These are phyloP conservation scores for Spialia ferax DNA, from an alignment of 2,888 invertebrate genomes.

Conservation along the genomic window DNA sequence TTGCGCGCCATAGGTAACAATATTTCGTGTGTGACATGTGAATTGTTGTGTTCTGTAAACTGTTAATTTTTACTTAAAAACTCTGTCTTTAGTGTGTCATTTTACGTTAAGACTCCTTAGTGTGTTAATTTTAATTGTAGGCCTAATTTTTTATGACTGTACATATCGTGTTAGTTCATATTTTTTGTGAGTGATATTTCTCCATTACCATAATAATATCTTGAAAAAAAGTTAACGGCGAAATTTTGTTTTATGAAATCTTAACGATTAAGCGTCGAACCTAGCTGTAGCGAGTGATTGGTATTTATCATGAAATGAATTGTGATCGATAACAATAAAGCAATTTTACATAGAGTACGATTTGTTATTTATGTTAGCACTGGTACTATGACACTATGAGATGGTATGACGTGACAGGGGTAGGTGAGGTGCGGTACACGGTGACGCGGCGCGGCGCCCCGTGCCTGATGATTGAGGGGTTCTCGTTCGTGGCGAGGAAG, in stretches of 20 bases:
- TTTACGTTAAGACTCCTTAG: neutral
- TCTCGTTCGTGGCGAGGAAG: slow-evolving; percentile 75
- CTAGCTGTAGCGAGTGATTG: neutral
- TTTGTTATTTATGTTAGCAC: neutral
- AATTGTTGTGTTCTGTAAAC: slow-evolving; percentile 8
- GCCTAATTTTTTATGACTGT: slow-evolving; percentile 24
- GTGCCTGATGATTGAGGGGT: slow-evolving; percentile 71
- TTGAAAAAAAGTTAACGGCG: neutral
- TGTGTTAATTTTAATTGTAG: slow-evolving; percentile 22
- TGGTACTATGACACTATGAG: slow-evolving; percentile 8
- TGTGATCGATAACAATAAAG: slow-evolving; percentile 37
- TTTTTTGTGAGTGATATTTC: neutral
- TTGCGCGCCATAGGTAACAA: neutral
- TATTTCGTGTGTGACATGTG: neutral
- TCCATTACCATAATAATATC: too few relatives aligned
- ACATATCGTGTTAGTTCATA: slow-evolving; percentile 31
- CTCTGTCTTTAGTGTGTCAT: neutral
- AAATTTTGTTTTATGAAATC: neutral
- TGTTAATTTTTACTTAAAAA: slow-evolving; percentile 2
- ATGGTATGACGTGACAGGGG: slow-evolving; percentile 51
- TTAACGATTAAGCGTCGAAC: neutral
- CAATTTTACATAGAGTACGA: slow-evolving; percentile 16
- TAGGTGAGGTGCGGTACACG: slow-evolving; percentile 66
- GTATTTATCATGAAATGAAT: slow-evolving; percentile 31
- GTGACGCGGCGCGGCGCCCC: slow-evolving; percentile 80